Base-by-base conservation (phyloP, 2,797 vertebrate species). In the Odontamblyopus rebecca region DNA sequence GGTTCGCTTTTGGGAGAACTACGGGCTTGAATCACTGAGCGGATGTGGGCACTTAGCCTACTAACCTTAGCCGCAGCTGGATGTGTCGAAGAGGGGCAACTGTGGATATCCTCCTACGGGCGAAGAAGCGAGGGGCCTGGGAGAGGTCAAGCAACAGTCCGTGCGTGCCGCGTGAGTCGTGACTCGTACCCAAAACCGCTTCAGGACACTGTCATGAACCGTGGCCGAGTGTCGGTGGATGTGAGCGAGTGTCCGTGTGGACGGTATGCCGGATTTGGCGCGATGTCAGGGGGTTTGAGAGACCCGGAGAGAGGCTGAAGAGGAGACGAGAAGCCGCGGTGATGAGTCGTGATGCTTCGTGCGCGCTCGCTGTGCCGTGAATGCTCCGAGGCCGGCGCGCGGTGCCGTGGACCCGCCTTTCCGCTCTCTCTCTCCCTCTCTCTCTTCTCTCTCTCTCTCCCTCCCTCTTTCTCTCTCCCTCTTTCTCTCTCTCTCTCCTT, bases 341-440 rank as follows among this genome's bases (percentile, higher is more conserved):
- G 50, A 13, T 51, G 76, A 54, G 26, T 78, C 79, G 75, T 77
- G 80, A 72, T 12, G 74, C 70, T 48, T 26, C 16, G 80, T 61
- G 69, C 35, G 44, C 32, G 79, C 75, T 30, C 35, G 41, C 70
- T 38, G 53, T 59, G 50, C 73, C 68, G 80, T 82, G 70, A 78
- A 81, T 59, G 86, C 70, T 48, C 12, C 5, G 44, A 48, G 82
- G 75, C 89, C 90, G 89, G 90, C 78, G 76, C 63, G 41, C 41
- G 12, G 41, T 44, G 41, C 41, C 44, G 44, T 89, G 92, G 92
- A 93, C 89, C 93, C 89, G 89, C 89, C 90, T 88, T 88, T 86
- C 84, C 74, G 63, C 78, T 73, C 74, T 50, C 77, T 57, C 71
- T 67, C 82, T 65, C 70, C 41, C 61, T 68, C 72, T 41, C 81